Evolutionary conservation across 2,888 invertebrate species (phyloP), one percentile per base, ranked within the genome.

Genomic region (Tetragnatha montana): DNA sequence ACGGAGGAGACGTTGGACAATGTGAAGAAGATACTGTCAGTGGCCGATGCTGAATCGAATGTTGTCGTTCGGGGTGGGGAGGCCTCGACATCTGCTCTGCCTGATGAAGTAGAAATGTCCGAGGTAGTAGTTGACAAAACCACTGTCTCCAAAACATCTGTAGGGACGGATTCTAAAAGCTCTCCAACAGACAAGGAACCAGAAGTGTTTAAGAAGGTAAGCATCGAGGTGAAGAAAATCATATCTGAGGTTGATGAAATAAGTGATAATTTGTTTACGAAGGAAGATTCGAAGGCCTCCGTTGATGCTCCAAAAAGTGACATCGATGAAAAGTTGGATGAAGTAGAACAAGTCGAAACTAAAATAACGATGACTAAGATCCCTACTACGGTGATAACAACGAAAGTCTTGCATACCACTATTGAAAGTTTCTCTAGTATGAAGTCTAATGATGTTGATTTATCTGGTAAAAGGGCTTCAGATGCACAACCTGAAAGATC

Each of bases 1-100:
- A 90, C 89, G 17, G 89, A 87, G 74, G 89, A 90, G 73, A 90
- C 89, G 4, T 74, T 90, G 10, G 89, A 90, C 69, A 90, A 79
- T 69, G 89, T 90, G 0, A 90, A 90, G 21, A 90, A 87, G 70
- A 90, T 90, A 74, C 69, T 90, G 35, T 90, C 89, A 12, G 86
- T 79, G 14, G 89, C 89, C n/a, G 89, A 90, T 79, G 89, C 89
- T n/a, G 89, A 90, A 78, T 90, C 89, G 19, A 90, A 90, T 82
- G 70, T 90, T n/a, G 82, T 90, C 0, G 69, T 90, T 12, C 71
- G 49, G 49, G 81, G 69, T 68, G 69, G 21, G 60, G 86, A 60
- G 68, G 17, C 82, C 6, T 47, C 49, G 8, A 35, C 78, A 8
- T 19, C 79, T 21, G 74, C 76, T 14, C 8, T 49, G 12, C 12